These are phyloP conservation scores for Enteromius thamalakanensis DNA, from an alignment of 2,797 vertebrate genomes.

Conservation along the genomic window DNA sequence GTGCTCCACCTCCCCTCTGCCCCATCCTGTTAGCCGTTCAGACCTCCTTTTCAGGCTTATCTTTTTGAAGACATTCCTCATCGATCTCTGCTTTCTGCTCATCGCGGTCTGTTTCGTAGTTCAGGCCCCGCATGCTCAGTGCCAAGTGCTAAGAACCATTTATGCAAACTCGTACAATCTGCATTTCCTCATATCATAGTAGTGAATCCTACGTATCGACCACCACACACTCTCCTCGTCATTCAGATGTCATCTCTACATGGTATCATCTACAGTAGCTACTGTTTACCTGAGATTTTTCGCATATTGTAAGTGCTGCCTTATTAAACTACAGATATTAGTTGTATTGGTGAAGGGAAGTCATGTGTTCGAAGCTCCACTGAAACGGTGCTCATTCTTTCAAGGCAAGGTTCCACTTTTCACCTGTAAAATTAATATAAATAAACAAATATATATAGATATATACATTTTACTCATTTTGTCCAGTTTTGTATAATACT, in stretches of 20 bases:
- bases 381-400: slow-evolving; percentile 67
- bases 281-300: slow-evolving; percentile 61
- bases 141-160: slow-evolving; percentile 44
- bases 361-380: slow-evolving; percentile 60
- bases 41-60: slow-evolving; percentile 59
- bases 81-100: slow-evolving; percentile 47
- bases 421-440: slow-evolving; percentile 72
- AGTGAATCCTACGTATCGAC: neutral
- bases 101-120: neutral
- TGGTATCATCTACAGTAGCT: slow-evolving; percentile 54
- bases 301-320: slow-evolving; percentile 69
- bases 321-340: slow-evolving; percentile 68
- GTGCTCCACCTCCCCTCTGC: slow-evolving; percentile 60
- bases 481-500: slow-evolving; percentile 80
- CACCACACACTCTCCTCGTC: slow-evolving; percentile 65
- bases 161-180: slow-evolving; percentile 39
- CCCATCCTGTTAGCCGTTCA: slow-evolving; percentile 18
- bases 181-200: slow-evolving; percentile 28
- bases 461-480: slow-evolving; percentile 79
- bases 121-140: slow-evolving; percentile 36
- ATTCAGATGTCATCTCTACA: slow-evolving; percentile 38
- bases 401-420: slow-evolving; percentile 80
- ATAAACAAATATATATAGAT: slow-evolving; percentile 69
- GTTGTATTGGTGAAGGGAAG: slow-evolving; percentile 59
- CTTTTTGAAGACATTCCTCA: slow-evolving; percentile 76